phyloP scores from a whole-genome alignment of 2,888 invertebrate species.

The Rhagonycha fulva region DNA sequence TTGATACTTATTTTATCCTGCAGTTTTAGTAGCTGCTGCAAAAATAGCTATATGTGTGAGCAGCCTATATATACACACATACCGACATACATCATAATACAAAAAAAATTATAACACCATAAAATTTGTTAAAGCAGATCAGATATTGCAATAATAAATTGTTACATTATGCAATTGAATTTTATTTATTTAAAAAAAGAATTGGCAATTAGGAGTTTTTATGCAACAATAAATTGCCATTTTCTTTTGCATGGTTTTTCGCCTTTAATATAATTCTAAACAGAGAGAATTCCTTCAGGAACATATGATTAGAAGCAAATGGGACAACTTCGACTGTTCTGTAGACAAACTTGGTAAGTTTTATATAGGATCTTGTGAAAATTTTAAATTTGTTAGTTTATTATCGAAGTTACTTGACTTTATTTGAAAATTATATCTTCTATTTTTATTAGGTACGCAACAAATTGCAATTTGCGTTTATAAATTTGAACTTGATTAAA shows the following conservation, averaged over 20 bases:
- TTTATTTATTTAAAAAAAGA: neutral
- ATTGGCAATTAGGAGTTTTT: neutral
- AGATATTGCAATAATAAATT: neutral
- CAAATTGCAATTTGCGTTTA: neutral
- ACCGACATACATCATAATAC: too few relatives aligned
- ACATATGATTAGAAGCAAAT: slow-evolving; percentile 68
- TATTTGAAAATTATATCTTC: neutral
- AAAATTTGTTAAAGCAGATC: neutral
- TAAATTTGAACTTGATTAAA: neutral
- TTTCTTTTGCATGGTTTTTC: slow-evolving; percentile 25
- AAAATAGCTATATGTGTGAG: too few relatives aligned
- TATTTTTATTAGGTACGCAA: neutral
- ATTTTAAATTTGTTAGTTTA: neutral
- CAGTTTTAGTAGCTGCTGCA: too few relatives aligned
- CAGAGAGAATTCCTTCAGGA: slow-evolving; percentile 52
- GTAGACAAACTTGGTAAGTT: slow-evolving; percentile 83
- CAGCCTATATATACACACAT: too few relatives aligned
- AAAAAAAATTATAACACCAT: neutral
- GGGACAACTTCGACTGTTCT: slow-evolving; percentile 86
- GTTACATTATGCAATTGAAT: neutral
- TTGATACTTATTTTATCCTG: too few relatives aligned
- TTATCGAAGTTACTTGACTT: neutral
- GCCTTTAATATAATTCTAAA: slow-evolving; percentile 34
- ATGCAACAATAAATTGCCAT: slow-evolving; percentile 3
- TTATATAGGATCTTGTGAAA: slow-evolving; percentile 16